A percentile compares a stretch with the other conserved stretches of the same genome.
phyloP scores from a whole-genome alignment of 1,140 invertebrate genomes.

The Calosoma granatense region DNA sequence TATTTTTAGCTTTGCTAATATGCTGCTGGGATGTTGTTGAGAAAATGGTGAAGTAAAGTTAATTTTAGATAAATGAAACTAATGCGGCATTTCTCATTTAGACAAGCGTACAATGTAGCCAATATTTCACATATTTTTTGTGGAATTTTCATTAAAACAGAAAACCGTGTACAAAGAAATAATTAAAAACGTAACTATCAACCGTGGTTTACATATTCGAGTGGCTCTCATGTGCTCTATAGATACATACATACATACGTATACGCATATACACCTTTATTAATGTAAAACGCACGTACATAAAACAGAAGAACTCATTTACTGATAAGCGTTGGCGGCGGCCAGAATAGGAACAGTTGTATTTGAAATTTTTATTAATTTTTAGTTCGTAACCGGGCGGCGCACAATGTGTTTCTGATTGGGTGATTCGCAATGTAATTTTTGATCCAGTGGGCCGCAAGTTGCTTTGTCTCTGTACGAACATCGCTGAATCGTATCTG shows the following conservation, averaged over 20 bases:
- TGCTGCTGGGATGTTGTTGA: too few species aligned
- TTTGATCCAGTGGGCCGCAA: slow-evolving; percentile 23
- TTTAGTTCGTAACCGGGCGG: not conserved
- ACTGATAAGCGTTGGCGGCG: not conserved
- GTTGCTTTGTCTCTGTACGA: not conserved
- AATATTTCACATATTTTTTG: too few species aligned
- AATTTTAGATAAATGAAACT: too few species aligned
- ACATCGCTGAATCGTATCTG: not conserved
- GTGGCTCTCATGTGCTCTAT: too few species aligned
- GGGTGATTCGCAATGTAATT: slow-evolving; percentile 36
- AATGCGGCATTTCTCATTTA: too few species aligned
- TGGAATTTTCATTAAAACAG: too few species aligned
- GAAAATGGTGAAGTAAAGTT: too few species aligned
- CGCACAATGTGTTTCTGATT: slow-evolving; percentile 35
- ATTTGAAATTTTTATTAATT: not conserved
- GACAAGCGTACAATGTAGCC: too few species aligned
- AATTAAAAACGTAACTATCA: too few species aligned
- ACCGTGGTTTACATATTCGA: too few species aligned
- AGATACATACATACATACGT: slow-evolving; percentile 3
- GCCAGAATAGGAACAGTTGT: slow-evolving; percentile 2
- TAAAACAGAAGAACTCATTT: not conserved
- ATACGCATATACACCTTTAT: not conserved
- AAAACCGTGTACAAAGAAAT: too few species aligned
- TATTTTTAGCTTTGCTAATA: too few species aligned
- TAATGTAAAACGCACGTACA: not conserved